Evolutionary conservation across 2,113 vertebrate genomes (phyloP).

Genomic region (Gila orcuttii): DNA sequence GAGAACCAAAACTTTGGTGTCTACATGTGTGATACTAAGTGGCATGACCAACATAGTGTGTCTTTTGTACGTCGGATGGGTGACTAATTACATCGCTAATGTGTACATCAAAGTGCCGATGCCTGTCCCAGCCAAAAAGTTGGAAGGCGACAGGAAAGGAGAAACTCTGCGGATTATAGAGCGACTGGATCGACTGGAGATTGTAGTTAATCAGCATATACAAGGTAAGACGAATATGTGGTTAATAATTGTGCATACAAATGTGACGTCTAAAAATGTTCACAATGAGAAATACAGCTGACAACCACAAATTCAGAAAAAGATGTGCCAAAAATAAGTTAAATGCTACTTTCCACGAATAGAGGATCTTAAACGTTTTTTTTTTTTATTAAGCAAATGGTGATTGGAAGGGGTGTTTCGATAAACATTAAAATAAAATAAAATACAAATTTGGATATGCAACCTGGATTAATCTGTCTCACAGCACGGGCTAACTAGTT

Average conservation of each 20-base stretch:
- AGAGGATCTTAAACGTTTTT: not conserved
- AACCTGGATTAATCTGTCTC: not conserved
- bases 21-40: conserved; percentile 97
- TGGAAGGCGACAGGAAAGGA: conserved; percentile 90
- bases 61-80: conserved; percentile 97
- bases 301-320: not conserved
- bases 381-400: not conserved
- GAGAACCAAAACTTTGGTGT: conserved; percentile 99
- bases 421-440: not conserved
- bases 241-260: not conserved
- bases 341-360: not conserved
- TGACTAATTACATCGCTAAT: conserved; percentile 96
- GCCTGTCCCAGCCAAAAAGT: conserved; percentile 89
- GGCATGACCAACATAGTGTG: conserved; percentile 98
- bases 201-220: conserved; percentile 97
- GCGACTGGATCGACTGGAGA: conserved; percentile 93
- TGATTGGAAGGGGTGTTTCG: not conserved
- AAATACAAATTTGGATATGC: not conserved
- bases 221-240: conserved; percentile 82
- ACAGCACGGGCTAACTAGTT: not conserved
- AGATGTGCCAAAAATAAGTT: not conserved
- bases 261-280: not conserved
- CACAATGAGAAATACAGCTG: not conserved
- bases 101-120: conserved; percentile 93
- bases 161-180: conserved; percentile 96